These are phyloP conservation scores for Heteromyza rotundicornis DNA, from an alignment of 2,888 invertebrate species.

Conservation along the genomic window DNA sequence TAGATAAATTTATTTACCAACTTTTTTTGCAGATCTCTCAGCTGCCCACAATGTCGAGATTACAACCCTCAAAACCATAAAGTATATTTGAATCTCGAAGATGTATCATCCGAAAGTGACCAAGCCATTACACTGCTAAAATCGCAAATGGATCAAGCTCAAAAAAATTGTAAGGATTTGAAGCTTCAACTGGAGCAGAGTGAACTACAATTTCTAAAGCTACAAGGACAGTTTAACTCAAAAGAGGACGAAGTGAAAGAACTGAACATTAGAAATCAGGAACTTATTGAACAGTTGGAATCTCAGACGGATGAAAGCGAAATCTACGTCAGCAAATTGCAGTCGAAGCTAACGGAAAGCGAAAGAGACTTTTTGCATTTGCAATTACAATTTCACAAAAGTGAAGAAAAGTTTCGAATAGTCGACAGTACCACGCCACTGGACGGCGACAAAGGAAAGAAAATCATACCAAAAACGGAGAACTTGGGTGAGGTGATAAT, in stretches of 20 bases:
- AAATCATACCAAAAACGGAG: not conserved
- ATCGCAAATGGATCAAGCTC: too few relatives aligned
- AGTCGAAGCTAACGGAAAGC: constrained; percentile 4
- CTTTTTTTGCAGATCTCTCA: constrained; percentile 33
- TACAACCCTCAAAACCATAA: constrained; percentile 26
- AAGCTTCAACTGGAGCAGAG: too few relatives aligned
- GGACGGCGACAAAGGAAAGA: constrained; percentile 1
- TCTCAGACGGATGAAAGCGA: constrained; percentile 9
- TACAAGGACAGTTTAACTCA: too few relatives aligned
- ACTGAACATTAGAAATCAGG: too few relatives aligned
- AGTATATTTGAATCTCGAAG: constrained; percentile 42
- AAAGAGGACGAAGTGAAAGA: too few relatives aligned
- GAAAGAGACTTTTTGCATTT: constrained; percentile 24
- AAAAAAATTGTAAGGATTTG: too few relatives aligned
- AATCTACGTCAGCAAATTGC: constrained; percentile 11
- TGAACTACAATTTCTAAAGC: too few relatives aligned
- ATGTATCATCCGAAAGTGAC: not conserved
- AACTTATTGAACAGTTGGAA: too few relatives aligned
- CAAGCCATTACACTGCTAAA: too few relatives aligned
- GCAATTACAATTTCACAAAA: constrained; percentile 21
- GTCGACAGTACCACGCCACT: not conserved
- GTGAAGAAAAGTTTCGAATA: constrained; percentile 11
- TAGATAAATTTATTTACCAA: not conserved
- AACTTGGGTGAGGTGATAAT: not conserved
- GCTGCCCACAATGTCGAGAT: constrained; percentile 45